Base-by-base conservation (phyloP, 2,888 invertebrate genomes). In the Drosophila acutilabella region DNA sequence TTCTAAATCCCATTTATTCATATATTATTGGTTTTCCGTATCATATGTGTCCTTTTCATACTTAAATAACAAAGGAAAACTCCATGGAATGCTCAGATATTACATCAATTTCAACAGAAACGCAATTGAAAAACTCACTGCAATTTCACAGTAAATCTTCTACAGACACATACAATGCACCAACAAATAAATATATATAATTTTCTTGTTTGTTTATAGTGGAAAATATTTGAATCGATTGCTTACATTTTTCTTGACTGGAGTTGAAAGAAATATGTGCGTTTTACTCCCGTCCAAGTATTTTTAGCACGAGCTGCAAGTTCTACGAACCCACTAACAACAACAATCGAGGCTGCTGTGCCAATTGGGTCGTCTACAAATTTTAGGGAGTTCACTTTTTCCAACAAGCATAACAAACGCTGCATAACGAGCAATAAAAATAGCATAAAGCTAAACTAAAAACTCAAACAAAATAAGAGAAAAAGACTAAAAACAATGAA, bases 211-310 rank as follows among this genome's bases (percentile, higher is more conserved):
- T 79, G 80, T 81, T 81, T 81, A 81, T 74, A 38, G 64, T 41
- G 16, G 40, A 3, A 42, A 47, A 56, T 36, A 50, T 57, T 53
- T 26, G 41, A 38, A 62, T 56, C 47, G 54, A 75, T 72, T 72
- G 61, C 64, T 60, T 51, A 40, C 61, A 62, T 53, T 59, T 60
- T 30, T 30, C 38, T 38, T 54, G 48, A 64, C 61, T 54, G 59
- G 60, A 81, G 79, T 76, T 83, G 81, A 81, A 59, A 78, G 78
- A 86, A 65, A 78, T 83, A 74, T 82, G 45, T 62, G 48, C 26
- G 38, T 41, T 26, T 30, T 30, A 18, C 45, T 40, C 11, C 11
- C 11, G 38, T 57, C 59, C 14, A 41, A 53, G 61, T 68, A 64
- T 61, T 64, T 67, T 65, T 57, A 70, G 58, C 61, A 59, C 60